These are phyloP conservation scores for Chloropsis hardwickii DNA, from an alignment of 2,113 vertebrate species.

Conservation along the genomic window DNA sequence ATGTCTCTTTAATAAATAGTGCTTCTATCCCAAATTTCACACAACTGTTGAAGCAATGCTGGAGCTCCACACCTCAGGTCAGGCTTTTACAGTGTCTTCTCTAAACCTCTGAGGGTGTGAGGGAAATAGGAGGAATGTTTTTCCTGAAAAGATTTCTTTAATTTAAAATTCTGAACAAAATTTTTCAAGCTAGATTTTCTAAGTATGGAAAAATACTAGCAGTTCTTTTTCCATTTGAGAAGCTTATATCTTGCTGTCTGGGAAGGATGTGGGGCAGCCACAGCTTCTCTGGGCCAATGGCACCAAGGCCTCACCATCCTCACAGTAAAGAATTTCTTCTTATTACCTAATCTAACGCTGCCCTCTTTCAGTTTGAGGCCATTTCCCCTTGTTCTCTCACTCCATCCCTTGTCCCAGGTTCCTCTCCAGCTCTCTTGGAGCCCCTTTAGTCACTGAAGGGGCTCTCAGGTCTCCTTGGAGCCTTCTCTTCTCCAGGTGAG, in stretches of 20 bases:
- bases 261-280: neutral
- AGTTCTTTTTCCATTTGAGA: neutral
- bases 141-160: neutral
- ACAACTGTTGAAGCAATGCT: neutral
- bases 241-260: neutral
- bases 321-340: neutral
- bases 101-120: neutral
- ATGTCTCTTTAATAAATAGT: neutral
- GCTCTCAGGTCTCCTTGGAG: too few relatives aligned
- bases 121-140: neutral
- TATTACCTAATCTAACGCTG: neutral
- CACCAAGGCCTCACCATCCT: neutral
- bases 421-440: neutral
- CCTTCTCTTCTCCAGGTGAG: too few relatives aligned
- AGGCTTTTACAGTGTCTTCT: neutral
- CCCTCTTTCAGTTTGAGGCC: neutral
- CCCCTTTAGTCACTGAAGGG: neutral
- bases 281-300: accelerated
- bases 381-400: neutral
- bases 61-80: neutral
- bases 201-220: neutral
- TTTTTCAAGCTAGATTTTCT: neutral
- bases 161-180: neutral
- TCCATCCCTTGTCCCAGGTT: neutral
- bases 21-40: neutral